Conservation (phyloP, 2,113 vertebrate genomes). For the Aythya baeri region DNA sequence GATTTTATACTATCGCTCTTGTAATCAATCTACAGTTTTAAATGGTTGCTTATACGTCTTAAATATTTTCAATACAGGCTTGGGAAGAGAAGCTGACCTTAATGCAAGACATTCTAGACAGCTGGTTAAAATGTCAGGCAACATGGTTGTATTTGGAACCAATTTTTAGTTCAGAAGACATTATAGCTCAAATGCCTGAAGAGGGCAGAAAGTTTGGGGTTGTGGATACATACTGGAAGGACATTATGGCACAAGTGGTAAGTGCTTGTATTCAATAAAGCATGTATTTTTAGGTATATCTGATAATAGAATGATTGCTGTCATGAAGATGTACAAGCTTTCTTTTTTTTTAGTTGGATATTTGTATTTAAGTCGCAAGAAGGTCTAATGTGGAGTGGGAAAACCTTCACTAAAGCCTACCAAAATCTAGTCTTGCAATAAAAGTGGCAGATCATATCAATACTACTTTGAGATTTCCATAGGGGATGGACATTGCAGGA, state of each 20-base stretch:
- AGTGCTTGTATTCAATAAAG: slow-evolving; percentile 23
- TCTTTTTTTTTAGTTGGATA: neutral
- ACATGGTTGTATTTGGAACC: slow-evolving; percentile 93
- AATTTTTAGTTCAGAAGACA: slow-evolving; percentile 94
- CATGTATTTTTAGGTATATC: neutral
- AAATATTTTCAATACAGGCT: slow-evolving; percentile 72
- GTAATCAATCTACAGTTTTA: neutral
- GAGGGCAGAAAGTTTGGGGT: slow-evolving; percentile 88
- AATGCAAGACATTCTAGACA: slow-evolving; percentile 89
- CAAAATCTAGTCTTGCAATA: neutral
- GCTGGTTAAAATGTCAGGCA: slow-evolving; percentile 87
- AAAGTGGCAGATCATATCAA: neutral
- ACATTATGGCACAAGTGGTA: slow-evolving; percentile 84
- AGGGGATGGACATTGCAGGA: neutral
- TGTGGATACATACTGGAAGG: slow-evolving; percentile 90
- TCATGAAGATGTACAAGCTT: neutral
- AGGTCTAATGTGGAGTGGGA: neutral
- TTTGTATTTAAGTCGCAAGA: neutral
- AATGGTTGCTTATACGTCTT: neutral
- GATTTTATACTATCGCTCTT: neutral
- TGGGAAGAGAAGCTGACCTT: slow-evolving; percentile 87
- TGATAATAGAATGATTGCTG: neutral
- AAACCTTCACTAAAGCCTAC: neutral
- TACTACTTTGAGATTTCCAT: neutral
- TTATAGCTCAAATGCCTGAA: slow-evolving; percentile 93